These are phyloP conservation scores for Pangasius mekongensis DNA, from an alignment of 2,797 vertebrate genomes.

Conservation along the genomic window DNA sequence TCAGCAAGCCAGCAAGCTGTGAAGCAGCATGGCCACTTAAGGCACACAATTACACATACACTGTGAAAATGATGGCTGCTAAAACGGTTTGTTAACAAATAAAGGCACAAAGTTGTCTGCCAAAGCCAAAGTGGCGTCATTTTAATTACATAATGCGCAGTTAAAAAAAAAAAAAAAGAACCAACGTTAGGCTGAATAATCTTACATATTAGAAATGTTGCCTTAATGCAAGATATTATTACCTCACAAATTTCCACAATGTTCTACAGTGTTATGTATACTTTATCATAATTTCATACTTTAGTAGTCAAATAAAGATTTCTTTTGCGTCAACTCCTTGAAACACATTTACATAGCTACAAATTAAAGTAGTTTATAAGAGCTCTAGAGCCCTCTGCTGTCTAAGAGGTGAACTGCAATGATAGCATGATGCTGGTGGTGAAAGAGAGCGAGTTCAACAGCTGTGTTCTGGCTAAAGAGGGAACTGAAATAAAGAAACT, in stretches of 20 bases:
- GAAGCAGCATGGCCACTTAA: not conserved
- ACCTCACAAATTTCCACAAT: not conserved
- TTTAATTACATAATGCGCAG: not conserved
- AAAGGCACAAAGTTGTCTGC: not conserved
- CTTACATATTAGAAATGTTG: not conserved
- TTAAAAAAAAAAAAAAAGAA: not conserved
- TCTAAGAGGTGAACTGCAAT: not conserved
- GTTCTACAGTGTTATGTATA: not conserved
- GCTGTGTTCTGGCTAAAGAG: not conserved
- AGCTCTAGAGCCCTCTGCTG: slow-evolving; percentile 21
- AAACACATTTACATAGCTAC: not conserved
- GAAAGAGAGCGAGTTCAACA: not conserved
- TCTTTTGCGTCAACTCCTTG: not conserved
- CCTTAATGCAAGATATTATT: not conserved
- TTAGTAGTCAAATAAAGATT: not conserved
- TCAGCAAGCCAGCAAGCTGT: not conserved
- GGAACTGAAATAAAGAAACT: not conserved
- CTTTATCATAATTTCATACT: not conserved
- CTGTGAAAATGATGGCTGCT: not conserved
- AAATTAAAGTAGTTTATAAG: not conserved
- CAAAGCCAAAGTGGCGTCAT: not conserved
- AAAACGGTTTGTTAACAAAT: not conserved
- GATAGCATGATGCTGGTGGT: not conserved
- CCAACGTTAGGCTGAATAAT: not conserved
- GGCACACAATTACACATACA: not conserved